Percentiles rank a stretch among this genome's conserved stretches.
These are phyloP conservation scores for Xiphophorus birchmanni DNA, from an alignment of 2,797 vertebrate genomes.

Conservation along the genomic window DNA sequence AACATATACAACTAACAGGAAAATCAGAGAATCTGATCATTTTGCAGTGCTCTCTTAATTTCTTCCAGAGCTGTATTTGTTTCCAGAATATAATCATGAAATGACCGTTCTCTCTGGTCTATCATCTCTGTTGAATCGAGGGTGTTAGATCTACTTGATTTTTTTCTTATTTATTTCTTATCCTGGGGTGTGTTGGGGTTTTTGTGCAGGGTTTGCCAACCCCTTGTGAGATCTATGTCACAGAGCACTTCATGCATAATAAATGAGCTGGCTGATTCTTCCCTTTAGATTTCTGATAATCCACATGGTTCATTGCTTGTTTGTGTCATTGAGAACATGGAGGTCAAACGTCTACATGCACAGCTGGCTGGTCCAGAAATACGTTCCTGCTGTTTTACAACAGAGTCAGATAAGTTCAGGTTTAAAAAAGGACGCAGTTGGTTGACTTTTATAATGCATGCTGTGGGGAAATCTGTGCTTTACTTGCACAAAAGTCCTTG, in stretches of 20 bases:
- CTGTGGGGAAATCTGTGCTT: background rate
- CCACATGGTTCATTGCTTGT: conserved; percentile 7
- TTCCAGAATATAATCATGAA: background rate
- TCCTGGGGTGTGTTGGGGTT: conserved; percentile 1
- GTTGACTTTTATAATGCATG: background rate
- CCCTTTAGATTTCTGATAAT: conserved; percentile 4
- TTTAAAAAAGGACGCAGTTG: conserved; percentile 1
- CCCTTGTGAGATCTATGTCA: conserved; percentile 12
- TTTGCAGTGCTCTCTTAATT: too few species aligned
- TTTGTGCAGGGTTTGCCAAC: background rate
- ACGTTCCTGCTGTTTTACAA: background rate
- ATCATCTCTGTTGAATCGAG: conserved; percentile 6
- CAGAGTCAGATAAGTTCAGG: conserved; percentile 6
- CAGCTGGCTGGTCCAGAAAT: conserved; percentile 8
- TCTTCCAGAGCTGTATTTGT: background rate
- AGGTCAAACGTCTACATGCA: conserved; percentile 7
- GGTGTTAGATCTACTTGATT: conserved; percentile 21
- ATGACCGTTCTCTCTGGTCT: background rate
- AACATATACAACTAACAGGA: too few species aligned
- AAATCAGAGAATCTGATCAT: too few species aligned
- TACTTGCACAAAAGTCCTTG: background rate
- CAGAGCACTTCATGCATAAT: conserved; percentile 23
- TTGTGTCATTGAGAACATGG: conserved; percentile 1
- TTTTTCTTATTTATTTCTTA: conserved; percentile 21
- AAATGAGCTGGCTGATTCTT: conserved; percentile 19